Evolutionary conservation across 1,140 invertebrate species (phyloP).

Genomic region (Cydia strobilella): DNA sequence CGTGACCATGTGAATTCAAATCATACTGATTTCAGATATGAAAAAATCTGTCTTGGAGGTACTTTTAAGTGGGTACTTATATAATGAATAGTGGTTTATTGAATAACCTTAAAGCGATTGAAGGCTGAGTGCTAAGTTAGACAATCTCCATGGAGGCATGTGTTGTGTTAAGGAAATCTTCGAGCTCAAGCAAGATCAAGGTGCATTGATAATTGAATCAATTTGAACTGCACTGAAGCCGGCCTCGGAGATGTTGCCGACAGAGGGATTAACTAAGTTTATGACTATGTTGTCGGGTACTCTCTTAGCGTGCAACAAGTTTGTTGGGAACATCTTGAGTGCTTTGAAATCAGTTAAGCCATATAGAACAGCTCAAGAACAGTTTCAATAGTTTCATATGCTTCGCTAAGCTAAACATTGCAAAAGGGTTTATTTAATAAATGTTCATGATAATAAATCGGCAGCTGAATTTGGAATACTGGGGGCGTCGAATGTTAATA

Average conservation of each 20-base stretch:
- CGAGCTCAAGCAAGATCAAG: slow-evolving; percentile 69
- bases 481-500: too few species aligned
- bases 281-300: slow-evolving; percentile 71
- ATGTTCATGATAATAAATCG: too few species aligned
- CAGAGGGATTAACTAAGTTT: slow-evolving; percentile 75
- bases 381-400: slow-evolving; percentile 41
- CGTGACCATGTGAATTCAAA: slow-evolving; percentile 46
- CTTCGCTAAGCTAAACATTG: slow-evolving; percentile 31
- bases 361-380: slow-evolving; percentile 59
- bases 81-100: too few species aligned
- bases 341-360: slow-evolving; percentile 73
- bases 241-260: slow-evolving; percentile 59
- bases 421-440: too few species aligned
- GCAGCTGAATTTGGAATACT: too few species aligned
- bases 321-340: slow-evolving; percentile 74
- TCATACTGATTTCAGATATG: slow-evolving; percentile 34
- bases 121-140: slow-evolving; percentile 22
- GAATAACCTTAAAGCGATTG: too few species aligned
- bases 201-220: slow-evolving; percentile 77
- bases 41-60: too few species aligned
- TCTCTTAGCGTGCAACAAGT: slow-evolving; percentile 74
- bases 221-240: slow-evolving; percentile 67
- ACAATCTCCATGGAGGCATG: slow-evolving; percentile 21
- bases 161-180: slow-evolving; percentile 64
- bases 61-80: too few species aligned